phyloP scores from a whole-genome alignment of 1,140 invertebrate species.

The Muscidifurax raptorellus region DNA sequence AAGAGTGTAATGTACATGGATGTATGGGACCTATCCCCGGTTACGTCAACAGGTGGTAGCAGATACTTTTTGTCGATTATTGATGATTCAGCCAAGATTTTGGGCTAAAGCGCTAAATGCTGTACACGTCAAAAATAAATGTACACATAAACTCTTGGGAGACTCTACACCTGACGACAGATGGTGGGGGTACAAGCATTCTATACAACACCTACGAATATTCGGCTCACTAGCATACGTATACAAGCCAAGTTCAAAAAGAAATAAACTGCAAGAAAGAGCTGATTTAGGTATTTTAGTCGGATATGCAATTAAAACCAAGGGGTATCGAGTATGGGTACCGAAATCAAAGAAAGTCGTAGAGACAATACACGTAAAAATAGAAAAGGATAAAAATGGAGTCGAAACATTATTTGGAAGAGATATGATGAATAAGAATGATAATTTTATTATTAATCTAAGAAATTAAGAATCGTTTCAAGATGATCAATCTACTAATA shows the following conservation, averaged over 20 bases:
- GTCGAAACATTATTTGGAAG: neutral
- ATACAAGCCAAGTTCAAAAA: slow-evolving; percentile 5
- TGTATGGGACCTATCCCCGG: neutral
- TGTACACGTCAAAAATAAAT: neutral
- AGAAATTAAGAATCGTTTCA: neutral
- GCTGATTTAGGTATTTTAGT: slow-evolving; percentile 22
- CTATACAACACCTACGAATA: slow-evolving; percentile 15
- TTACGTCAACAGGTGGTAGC: neutral
- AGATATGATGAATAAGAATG: neutral
- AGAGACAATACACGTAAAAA: slow-evolving; percentile 24
- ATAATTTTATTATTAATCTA: neutral
- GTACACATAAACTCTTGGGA: slow-evolving; percentile 34
- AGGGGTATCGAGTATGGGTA: slow-evolving; percentile 11
- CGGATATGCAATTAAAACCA: slow-evolving; percentile 25
- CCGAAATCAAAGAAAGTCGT: slow-evolving; percentile 7
- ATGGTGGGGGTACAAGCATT: slow-evolving; percentile 32
- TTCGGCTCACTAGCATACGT: slow-evolving; percentile 28
- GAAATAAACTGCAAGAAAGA: slow-evolving; percentile 14
- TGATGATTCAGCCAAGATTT: neutral
- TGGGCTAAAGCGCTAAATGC: neutral
- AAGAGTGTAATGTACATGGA: neutral
- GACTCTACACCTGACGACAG: slow-evolving; percentile 15
- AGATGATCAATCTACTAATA: no score
- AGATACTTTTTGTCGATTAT: neutral
- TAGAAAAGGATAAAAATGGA: slow-evolving; percentile 25